Evolutionary conservation across 2,797 vertebrate species (phyloP), one percentile per base, ranked within the genome.

Genomic region (Crocidura indochinensis): DNA sequence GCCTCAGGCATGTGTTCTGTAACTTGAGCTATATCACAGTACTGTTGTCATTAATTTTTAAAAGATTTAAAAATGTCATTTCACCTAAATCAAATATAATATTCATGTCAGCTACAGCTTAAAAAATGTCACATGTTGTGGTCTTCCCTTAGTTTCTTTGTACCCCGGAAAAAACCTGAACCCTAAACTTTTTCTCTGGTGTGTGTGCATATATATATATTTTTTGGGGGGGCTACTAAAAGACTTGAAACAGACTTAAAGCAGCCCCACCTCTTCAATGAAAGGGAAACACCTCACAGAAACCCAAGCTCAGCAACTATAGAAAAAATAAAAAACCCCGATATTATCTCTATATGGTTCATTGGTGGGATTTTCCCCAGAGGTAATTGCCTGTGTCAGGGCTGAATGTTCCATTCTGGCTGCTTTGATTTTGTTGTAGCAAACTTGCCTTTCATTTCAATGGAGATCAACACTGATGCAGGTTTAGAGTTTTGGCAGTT

Each of bases 321-420:
- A 62, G 85, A 46, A 46, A 64, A 87, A 90, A 90, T 96, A 93
- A 49, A 82, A n/a, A n/a, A n/a, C n/a, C n/a, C n/a, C n/a, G n/a
- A 73, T 10, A 0, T 1, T 15, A 71, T 87, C 86, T 95, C 93
- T 84, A 78, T 80, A 27, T 83, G 90, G 93, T 84, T 94, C 86
- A 69, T 72, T 0, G 62, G 83, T 74, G 94, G 84, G 93, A 94
- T 84, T 97, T 96, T 88, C 94, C 94, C 93, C 88, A 83, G 86
- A 92, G 81, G 88, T 84, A 89, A 81, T 74, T 10, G 68, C 51
- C 75, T 5, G 14, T 90, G 69, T 44, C 86, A 87, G 85, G 92
- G 73, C 74, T 62, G 11, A 60, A 91, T 92, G 96, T 97, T 97
- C 95, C 94, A 82, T 67, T 62, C 53, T 51, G 76, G 90, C 90